Evolutionary conservation across 2,113 vertebrate genomes (phyloP).

Genomic region (Thomomys bottae): DNA sequence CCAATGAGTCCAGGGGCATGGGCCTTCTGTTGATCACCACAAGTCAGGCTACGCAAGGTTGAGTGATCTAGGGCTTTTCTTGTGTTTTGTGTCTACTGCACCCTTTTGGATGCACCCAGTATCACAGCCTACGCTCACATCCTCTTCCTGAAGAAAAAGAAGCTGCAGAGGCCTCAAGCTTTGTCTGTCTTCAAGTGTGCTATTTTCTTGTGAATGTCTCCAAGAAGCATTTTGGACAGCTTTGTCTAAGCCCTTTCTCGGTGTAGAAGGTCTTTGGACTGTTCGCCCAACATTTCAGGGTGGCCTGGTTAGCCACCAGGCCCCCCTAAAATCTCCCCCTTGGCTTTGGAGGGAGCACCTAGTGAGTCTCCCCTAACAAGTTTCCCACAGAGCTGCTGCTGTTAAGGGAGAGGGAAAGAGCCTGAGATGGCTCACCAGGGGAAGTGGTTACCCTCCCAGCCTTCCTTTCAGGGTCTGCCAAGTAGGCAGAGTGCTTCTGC

Average conservation of each 20-base stretch:
- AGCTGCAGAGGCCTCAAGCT: neutral
- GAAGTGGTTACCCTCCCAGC: neutral
- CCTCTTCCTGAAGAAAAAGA: neutral
- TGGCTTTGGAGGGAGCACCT: neutral
- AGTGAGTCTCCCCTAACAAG: neutral
- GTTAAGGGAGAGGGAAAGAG: neutral
- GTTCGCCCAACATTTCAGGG: rapidly evolving
- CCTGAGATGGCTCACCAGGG: neutral
- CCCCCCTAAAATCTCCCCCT: neutral
- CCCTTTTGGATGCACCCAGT: neutral
- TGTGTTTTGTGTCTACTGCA: neutral
- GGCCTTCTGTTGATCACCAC: neutral
- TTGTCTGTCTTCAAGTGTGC: neutral
- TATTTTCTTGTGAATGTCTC: neutral
- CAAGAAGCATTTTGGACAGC: neutral
- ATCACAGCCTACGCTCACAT: rapidly evolving
- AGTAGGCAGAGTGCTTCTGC: neutral
- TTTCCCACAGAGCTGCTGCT: neutral
- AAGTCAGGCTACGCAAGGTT: neutral
- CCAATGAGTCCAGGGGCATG: no score
- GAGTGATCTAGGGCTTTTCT: rapidly evolving
- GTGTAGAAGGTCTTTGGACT: neutral
- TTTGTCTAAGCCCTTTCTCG: neutral
- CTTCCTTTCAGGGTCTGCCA: neutral
- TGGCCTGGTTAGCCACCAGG: neutral